These are phyloP conservation scores for Dicranocentrus wangi DNA, from an alignment of 2,888 invertebrate species.

Conservation along the genomic window DNA sequence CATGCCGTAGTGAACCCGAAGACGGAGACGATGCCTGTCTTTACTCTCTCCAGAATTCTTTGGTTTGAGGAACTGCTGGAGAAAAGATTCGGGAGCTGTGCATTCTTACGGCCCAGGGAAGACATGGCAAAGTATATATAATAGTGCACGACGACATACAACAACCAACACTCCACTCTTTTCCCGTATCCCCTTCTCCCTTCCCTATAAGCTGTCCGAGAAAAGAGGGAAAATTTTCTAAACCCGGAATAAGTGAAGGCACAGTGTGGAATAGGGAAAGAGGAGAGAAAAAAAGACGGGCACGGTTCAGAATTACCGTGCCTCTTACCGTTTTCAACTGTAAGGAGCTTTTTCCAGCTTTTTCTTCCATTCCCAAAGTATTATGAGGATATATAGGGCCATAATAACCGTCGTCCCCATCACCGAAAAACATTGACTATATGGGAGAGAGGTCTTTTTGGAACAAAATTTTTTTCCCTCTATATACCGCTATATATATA, in stretches of 20 bases:
- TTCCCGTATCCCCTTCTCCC: no score
- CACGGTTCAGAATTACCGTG: constrained; percentile 30
- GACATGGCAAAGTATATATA: no score
- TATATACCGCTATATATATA: constrained; percentile 26
- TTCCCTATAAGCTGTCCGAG: constrained; percentile 51
- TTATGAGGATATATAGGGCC: constrained; percentile 45
- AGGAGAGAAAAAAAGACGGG: constrained; percentile 52
- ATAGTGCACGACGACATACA: no score
- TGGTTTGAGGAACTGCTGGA: constrained; percentile 55
- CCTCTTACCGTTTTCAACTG: constrained; percentile 57
- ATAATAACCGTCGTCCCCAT: no score
- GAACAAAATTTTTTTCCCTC: constrained; percentile 20
- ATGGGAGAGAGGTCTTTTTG: no score
- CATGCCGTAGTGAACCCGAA: constrained; percentile 68
- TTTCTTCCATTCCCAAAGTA: constrained; percentile 54
- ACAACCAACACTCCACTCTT: no score
- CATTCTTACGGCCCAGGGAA: constrained; percentile 59
- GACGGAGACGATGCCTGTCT: constrained; percentile 65
- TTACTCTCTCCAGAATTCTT: constrained; percentile 64
- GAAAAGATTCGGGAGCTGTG: constrained; percentile 54
- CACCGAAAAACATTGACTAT: not conserved
- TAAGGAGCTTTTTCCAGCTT: constrained; percentile 60
- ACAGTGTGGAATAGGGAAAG: constrained; percentile 49
- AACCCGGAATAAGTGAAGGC: constrained; percentile 57
- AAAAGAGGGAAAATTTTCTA: constrained; percentile 61